Evolutionary conservation across 1,140 invertebrate species (phyloP).

Genomic region (Matsumurasca onukii): DNA sequence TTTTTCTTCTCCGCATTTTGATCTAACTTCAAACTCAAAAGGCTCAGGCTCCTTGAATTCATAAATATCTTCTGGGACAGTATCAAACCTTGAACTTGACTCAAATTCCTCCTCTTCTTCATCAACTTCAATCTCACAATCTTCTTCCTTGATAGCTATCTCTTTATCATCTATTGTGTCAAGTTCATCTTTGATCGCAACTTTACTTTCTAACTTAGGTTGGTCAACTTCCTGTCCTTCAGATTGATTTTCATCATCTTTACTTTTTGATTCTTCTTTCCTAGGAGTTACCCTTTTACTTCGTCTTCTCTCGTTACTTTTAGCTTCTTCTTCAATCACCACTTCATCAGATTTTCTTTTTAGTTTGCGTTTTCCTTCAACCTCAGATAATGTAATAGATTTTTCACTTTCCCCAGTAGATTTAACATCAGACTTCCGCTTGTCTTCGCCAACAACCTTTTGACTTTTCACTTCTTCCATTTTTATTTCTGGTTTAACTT

Average conservation of each 20-base stretch:
- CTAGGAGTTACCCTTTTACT: conserved; percentile 26
- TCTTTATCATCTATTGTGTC: conserved; percentile 47
- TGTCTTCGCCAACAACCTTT: conserved; percentile 15
- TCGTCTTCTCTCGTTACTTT: conserved; percentile 25
- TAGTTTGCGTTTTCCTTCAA: conserved; percentile 11
- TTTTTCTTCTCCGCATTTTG: conserved; percentile 47
- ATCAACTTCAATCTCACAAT: conserved; percentile 19
- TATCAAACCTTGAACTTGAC: too few relatives aligned
- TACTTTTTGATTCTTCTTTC: conserved; percentile 28
- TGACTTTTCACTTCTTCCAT: conserved; percentile 3
- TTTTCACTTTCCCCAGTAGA: neutral
- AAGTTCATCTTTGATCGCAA: conserved; percentile 67
- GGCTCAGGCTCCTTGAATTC: conserved; percentile 89
- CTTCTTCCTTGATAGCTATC: conserved; percentile 10
- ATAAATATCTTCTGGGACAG: conserved; percentile 67
- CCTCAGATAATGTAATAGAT: neutral
- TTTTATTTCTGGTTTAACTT: conserved; percentile 32
- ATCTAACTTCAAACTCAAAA: conserved; percentile 74
- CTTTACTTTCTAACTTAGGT: conserved; percentile 80
- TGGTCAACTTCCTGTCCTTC: conserved; percentile 78
- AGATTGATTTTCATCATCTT: conserved; percentile 43
- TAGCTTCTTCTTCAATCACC: neutral
- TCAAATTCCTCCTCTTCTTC: conserved; percentile 30
- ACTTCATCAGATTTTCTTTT: conserved; percentile 4
- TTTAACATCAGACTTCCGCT: neutral